Evolutionary conservation across 2,888 invertebrate genomes (phyloP), one percentile per base, ranked within the genome.

Genomic region (Xylota segnis): DNA sequence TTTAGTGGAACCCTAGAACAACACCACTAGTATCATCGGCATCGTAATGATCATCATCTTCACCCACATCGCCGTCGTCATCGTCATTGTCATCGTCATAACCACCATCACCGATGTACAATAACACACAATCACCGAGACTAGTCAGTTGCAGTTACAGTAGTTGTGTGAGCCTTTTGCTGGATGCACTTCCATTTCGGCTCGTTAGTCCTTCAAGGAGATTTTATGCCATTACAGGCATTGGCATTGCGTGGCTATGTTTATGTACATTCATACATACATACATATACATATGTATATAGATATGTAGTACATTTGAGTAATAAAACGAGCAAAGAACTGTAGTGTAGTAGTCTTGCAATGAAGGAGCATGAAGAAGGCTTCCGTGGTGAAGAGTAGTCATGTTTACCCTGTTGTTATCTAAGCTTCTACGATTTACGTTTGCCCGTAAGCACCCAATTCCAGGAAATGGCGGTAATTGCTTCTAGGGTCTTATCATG

Each of bases 321-420:
- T 32, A 45, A 68, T 68, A 75, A 65, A 65, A 65, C 56, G 16
- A 56, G 29, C 63, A 74, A 72, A 63, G 32, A 37, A 32, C 27
- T 63, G 58, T 45, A 34, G 61, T 29, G 12, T 68, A 47, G n/a
- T 58, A 43, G 58, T 50, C 23, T 37, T 23, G 61, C 52, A 83
- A 83, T 59, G 45, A 77, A 74, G 65, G 27, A 68, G 52, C 45
- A 68, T 66, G 61, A 54, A 66, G 34, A 66, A 58, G 74, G 47
- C 54, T 68, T 68, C 6, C 47, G 78, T 58, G 83, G 72, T 63
- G 78, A 74, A 83, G 68, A 74, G 78, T 68, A 78, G 72, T 74
- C 74, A 50, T 83, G 83, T 78, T 83, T 78, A 78, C 83, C 56
- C 68, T 66, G 65, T 83, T 83, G 72, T 83, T 83, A 78, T 83